A percentile compares a stretch with the other conserved stretches of the same genome.
Conservation (phyloP, 2,888 invertebrate genomes). For the Synergus gifuensis region DNA sequence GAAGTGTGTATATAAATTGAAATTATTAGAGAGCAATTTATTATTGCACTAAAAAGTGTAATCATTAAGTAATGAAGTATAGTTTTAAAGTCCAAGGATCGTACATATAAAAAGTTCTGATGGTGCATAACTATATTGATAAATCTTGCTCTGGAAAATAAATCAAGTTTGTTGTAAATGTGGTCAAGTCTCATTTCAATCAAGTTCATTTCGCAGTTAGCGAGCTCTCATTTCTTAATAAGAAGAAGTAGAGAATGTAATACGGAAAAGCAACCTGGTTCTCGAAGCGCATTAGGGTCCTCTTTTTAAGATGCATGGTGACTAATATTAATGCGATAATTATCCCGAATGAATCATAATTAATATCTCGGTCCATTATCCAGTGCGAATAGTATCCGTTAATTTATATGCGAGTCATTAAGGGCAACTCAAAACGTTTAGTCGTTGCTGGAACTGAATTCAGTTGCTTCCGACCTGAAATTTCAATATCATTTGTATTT, state of each 20-base stretch:
- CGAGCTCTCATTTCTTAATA: background rate
- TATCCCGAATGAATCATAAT: slow-evolving; percentile 67
- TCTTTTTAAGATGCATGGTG: background rate
- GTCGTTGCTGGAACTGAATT: slow-evolving; percentile 1
- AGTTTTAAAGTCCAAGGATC: slow-evolving; percentile 30
- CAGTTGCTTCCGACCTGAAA: slow-evolving; percentile 25
- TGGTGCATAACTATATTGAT: slow-evolving; percentile 6
- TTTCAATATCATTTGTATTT: slow-evolving; percentile 12
- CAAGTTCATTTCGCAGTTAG: slow-evolving; percentile 19
- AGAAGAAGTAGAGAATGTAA: slow-evolving; percentile 9
- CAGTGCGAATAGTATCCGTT: slow-evolving; percentile 29
- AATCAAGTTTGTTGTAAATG: slow-evolving; percentile 23
- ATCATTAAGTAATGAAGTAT: slow-evolving; percentile 7
- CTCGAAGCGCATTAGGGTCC: slow-evolving; percentile 8
- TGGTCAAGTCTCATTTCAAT: slow-evolving; percentile 23
- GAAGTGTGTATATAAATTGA: slow-evolving; percentile 21
- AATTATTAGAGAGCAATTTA: slow-evolving; percentile 31
- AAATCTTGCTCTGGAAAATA: slow-evolving; percentile 5
- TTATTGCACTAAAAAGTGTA: background rate
- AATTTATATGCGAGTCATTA: slow-evolving; percentile 23
- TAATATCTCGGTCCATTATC: slow-evolving; percentile 66
- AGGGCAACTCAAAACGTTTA: slow-evolving; percentile 27
- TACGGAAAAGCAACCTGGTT: slow-evolving; percentile 26
- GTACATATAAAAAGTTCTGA: background rate
- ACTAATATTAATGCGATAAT: slow-evolving; percentile 66